Evolutionary conservation across 1,140 invertebrate species (phyloP), one percentile per base, ranked within the genome.

Genomic region (Drosophila ogumai): DNA sequence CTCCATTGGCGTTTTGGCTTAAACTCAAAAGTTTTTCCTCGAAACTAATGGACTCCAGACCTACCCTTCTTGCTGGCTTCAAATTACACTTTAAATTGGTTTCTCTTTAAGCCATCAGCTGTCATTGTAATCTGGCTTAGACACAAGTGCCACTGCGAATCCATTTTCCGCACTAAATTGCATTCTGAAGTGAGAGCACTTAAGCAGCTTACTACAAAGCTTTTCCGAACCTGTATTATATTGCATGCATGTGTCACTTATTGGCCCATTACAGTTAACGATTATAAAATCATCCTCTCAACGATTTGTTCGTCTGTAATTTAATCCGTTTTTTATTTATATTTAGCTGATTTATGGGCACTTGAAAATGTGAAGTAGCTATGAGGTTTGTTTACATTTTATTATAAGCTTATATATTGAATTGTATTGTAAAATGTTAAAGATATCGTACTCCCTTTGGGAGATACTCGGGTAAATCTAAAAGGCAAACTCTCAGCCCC

Each of bases 111-210:
- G 52, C 19, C 72, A 60, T 68, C 47, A 59, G 31, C 47, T 38
- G 38, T 13, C 31, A 2, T 46, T 49, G 44, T 64, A 41, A 59
- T 75, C 73, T 57, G 58, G 44, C 46, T 67, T 49, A 50, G 58
- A 40, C 55, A 54, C 41, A 34, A 66, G 44, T 64, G 73, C 72
- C 57, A 52, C 32, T 69, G 15, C 49, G 56, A 74, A 75, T 67
- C 41, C 66, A 67, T 75, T 86, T 61, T 44, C 66, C 55, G 52
- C 67, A 56, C 66, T 63, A 88, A 87, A 88, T 71, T 77, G 76
- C 72, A 74, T 22, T 71, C 50, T 44, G 28, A 43, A 58, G 54
- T 69, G 38, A 8, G 19, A 75, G 79, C 78, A 52, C 54, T 58
- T 86, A 82, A 86, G 69, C 75, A 46, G 65, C 71, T 86, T 79